Base-by-base conservation (phyloP, 2,113 vertebrate genomes). In the Antennarius striatus region DNA sequence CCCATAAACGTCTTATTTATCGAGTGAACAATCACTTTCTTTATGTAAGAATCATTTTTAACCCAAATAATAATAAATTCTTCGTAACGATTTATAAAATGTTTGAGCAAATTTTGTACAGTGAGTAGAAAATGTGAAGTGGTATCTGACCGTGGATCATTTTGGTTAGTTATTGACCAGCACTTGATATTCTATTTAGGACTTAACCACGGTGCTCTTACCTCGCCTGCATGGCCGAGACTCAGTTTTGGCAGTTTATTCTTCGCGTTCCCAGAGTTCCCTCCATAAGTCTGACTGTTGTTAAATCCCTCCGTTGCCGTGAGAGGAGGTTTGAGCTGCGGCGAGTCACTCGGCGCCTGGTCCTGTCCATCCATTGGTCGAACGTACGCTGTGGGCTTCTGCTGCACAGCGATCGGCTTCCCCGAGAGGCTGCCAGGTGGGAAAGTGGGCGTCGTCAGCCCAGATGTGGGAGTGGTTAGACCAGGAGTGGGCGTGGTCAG, bases 351-450 rank as follows among this genome's bases (percentile, higher is more conserved):
- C 0, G 95, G 93, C 3, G 93, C 92, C 85, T 97, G 96, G 85
- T 98, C 96, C 87, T 98, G 96, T 45, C 96, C 96, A 0, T 98
- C 96, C 96, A 98, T 98, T 12, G 96, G 96, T 57, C 95, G 93
- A 32, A 98, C 96, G 12, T 98, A 98, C 0, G 96, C 96, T 0
- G 96, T 98, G 30, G 96, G 95, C 82, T 98, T 98, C 79, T 98
- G 96, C 75, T 96, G 96, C 9, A 94, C 90, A 70, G 95, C 91
- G 13, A 89, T 94, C 3, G 91, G 93, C 83, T 98, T 98, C 80
- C 94, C 93, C 63, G 95, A 94, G 48, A 97, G 91, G 71, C 92
- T 94, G 4, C 76, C 94, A 77, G 79, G 87, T 17, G 94, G 95
- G 71, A 98, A 98, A 48, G 94, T 98, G 43, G 93, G 96, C 4